A percentile compares a stretch with the other conserved stretches of the same genome.
Evolutionary conservation across 2,888 invertebrate species (phyloP).

Genomic region (Drosophila limbata): DNA sequence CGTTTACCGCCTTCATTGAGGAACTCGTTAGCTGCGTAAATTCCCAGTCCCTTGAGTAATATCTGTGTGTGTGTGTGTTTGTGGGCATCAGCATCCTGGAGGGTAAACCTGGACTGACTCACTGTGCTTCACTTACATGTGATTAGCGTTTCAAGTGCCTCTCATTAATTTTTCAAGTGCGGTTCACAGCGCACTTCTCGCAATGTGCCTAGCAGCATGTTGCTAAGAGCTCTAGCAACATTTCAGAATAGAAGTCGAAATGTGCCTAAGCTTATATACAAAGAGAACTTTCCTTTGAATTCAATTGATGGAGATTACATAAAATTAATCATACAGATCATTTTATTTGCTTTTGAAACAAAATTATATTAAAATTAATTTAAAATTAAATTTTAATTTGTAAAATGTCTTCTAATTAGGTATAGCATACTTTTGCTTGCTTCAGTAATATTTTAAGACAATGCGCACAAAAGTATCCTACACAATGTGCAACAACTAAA

Average conservation of each 20-base stretch:
- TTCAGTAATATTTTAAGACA: not conserved
- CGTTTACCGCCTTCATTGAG: constrained; percentile 14
- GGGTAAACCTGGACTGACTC: constrained; percentile 35
- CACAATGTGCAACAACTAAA: not conserved
- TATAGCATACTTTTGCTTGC: constrained; percentile 18
- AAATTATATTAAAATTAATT: not conserved
- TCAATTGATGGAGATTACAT: not conserved
- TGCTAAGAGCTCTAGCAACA: constrained; percentile 23
- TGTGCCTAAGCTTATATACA: not conserved
- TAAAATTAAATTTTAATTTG: too few relatives aligned
- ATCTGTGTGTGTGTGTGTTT: constrained; percentile 10
- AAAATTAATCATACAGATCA: not conserved
- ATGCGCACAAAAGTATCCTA: constrained; percentile 25
- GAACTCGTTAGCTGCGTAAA: constrained; percentile 28
- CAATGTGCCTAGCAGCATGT: constrained; percentile 54
- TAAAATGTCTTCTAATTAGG: not conserved
- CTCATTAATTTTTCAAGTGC: constrained; percentile 77
- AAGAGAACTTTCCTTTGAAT: not conserved
- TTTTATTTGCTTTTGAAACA: not conserved
- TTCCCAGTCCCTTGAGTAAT: constrained; percentile 29
- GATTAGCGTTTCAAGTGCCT: constrained; percentile 75
- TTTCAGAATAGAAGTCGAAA: not conserved
- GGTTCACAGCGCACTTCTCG: constrained; percentile 46
- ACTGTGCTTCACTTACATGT: constrained; percentile 67
- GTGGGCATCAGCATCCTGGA: constrained; percentile 33